These are phyloP conservation scores for Numida meleagris DNA, from an alignment of 2,113 vertebrate species.

Conservation along the genomic window DNA sequence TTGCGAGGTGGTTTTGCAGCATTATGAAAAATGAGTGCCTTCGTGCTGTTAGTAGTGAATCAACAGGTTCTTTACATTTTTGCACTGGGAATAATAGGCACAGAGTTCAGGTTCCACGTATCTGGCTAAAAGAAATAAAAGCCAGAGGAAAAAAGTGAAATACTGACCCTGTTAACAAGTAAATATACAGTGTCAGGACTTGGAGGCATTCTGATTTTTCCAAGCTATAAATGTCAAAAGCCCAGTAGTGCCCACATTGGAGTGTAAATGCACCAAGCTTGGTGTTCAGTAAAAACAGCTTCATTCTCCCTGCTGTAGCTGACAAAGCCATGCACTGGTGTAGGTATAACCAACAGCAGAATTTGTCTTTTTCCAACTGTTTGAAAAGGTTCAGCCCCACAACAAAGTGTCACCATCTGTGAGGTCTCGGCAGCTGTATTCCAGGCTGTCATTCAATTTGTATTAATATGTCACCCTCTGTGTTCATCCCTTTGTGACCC, in stretches of 20 bases:
- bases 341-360: neutral
- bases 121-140: neutral
- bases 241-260: neutral
- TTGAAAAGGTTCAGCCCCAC: neutral
- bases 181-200: neutral
- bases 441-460: neutral
- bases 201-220: neutral
- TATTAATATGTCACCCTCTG: neutral
- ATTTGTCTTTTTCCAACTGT: neutral
- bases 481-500: neutral
- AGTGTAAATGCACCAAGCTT: neutral
- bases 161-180: neutral
- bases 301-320: neutral
- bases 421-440: constrained; percentile 37
- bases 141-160: neutral
- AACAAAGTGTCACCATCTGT: constrained; percentile 6
- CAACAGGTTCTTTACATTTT: neutral
- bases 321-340: accelerated
- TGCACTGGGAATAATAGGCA: neutral
- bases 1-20: neutral
- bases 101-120: constrained; percentile 12
- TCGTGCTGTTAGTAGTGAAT: neutral
- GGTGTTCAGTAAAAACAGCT: neutral
- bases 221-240: neutral
- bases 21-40: neutral